Evolutionary conservation across 2,888 invertebrate species (phyloP).

Genomic region (Phanerotoma sp.): DNA sequence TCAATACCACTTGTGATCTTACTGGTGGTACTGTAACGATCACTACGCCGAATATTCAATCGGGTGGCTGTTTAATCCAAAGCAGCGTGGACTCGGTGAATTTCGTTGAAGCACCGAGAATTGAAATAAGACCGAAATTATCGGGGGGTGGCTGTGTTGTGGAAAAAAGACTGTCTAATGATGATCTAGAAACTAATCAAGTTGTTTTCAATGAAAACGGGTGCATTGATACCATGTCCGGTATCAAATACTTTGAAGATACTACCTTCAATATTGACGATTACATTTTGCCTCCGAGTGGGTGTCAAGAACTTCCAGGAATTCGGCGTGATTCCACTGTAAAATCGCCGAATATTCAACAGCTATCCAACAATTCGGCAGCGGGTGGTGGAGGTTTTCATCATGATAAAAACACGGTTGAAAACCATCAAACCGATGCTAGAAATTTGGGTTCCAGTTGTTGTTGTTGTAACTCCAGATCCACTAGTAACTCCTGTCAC

Average conservation of each 20-base stretch:
- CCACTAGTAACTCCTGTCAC: conserved; percentile 4
- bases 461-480: conserved; percentile 21
- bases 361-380: not conserved
- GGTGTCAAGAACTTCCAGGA: conserved; percentile 50
- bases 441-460: conserved; percentile 15
- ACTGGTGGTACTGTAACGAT: conserved; percentile 46
- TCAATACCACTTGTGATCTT: conserved; percentile 42
- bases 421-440: not conserved
- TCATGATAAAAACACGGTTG: not conserved
- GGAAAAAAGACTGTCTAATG: conserved; percentile 36
- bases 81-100: conserved; percentile 35
- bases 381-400: not conserved
- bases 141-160: conserved; percentile 40
- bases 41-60: conserved; percentile 39
- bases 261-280: not conserved
- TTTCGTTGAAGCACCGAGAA: conserved; percentile 38
- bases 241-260: conserved; percentile 5
- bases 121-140: conserved; percentile 45
- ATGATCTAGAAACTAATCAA: conserved; percentile 14
- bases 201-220: conserved; percentile 12
- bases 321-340: conserved; percentile 28
- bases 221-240: not conserved
- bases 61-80: conserved; percentile 41
- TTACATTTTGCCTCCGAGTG: conserved; percentile 42
- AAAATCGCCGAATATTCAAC: not conserved